Percentiles rank a stretch among this genome's conserved stretches.
These are phyloP conservation scores for Struthidea cinerea DNA, from an alignment of 2,113 vertebrate species.

Conservation along the genomic window DNA sequence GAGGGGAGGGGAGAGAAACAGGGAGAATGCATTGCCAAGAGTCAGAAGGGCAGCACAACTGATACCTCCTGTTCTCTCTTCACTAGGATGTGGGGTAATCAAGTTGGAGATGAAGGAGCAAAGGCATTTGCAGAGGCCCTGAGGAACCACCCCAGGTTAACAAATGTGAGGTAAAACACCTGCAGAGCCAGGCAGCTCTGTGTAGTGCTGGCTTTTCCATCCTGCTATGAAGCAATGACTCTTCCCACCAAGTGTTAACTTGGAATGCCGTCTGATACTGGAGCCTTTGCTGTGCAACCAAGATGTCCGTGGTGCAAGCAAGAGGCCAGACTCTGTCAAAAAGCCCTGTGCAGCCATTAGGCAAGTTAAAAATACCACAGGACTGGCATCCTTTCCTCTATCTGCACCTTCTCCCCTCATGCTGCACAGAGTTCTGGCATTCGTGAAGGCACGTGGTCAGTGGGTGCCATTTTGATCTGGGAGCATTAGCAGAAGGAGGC, in stretches of 20 bases:
- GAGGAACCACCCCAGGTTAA: slow-evolving; percentile 81
- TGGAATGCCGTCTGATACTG: neutral
- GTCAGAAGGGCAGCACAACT: neutral
- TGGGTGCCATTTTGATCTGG: slow-evolving; percentile 1
- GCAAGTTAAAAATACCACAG: neutral
- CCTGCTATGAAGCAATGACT: neutral
- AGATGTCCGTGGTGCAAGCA: neutral
- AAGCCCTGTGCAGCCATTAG: neutral
- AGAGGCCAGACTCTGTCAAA: neutral
- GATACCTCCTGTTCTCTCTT: neutral
- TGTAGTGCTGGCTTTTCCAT: neutral
- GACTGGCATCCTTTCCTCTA: neutral
- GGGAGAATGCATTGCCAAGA: neutral
- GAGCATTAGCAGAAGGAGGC: neutral
- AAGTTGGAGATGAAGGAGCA: slow-evolving; percentile 87
- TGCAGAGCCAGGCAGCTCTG: neutral
- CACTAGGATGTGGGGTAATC: slow-evolving; percentile 95
- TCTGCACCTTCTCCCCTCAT: neutral
- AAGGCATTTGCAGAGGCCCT: slow-evolving; percentile 87
- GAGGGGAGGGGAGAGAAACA: neutral
- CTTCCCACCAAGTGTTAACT: neutral
- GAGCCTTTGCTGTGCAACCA: neutral
- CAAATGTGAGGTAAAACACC: slow-evolving; percentile 82
- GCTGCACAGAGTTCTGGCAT: neutral
- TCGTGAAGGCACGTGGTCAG: neutral